Evolutionary conservation across 2,888 invertebrate genomes (phyloP).

Genomic region (Pinctada fucata): DNA sequence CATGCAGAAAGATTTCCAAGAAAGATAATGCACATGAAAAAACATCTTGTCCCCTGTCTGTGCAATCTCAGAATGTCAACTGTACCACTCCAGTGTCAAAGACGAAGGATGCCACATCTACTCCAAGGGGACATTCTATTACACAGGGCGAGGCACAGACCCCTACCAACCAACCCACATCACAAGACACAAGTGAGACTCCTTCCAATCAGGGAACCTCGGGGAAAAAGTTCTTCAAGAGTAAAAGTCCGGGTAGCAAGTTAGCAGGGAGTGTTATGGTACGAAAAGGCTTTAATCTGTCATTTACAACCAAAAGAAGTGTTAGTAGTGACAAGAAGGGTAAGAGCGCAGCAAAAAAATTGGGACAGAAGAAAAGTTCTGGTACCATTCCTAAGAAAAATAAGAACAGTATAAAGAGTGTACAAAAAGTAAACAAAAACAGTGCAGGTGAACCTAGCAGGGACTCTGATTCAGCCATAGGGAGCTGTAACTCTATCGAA

Average conservation of each 20-base stretch:
- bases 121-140: not conserved
- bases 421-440: not conserved
- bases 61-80: too few species aligned
- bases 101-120: conserved; percentile 26
- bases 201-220: conserved; percentile 15
- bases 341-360: conserved; percentile 21
- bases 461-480: not conserved
- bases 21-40: too few species aligned
- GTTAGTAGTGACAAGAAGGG: conserved; percentile 4
- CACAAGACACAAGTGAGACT: too few species aligned
- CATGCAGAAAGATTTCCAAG: too few species aligned
- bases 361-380: not conserved
- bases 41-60: too few species aligned
- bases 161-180: too few species aligned
- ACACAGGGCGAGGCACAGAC: conserved; percentile 13
- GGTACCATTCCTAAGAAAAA: not conserved
- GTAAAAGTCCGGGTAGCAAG: conserved; percentile 54
- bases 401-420: not conserved
- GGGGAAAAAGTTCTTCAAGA: conserved; percentile 62
- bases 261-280: conserved; percentile 53
- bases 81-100: too few species aligned
- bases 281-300: conserved; percentile 62
- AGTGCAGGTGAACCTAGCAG: not conserved
- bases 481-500: not conserved
- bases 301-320: conserved; percentile 55